Percentiles rank a stretch among this genome's conserved stretches.
Conservation (phyloP, 2,797 vertebrate genomes). For the Hoplostethus atlanticus region DNA sequence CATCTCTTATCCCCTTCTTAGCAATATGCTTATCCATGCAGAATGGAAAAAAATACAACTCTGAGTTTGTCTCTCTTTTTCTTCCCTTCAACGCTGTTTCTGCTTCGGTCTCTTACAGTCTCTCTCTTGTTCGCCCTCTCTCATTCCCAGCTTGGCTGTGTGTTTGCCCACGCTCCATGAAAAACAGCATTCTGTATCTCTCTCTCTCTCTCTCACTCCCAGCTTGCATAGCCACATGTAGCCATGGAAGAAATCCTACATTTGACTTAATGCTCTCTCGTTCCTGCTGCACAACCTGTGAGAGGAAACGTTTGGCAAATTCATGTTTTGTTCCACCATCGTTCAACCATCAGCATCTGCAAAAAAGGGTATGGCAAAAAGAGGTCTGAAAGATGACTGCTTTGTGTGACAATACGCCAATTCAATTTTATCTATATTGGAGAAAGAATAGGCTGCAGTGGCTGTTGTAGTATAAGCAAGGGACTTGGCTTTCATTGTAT, state of each 20-base stretch:
- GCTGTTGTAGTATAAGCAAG: not conserved
- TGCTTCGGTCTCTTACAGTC: not conserved
- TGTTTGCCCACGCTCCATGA: not conserved
- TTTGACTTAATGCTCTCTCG: not conserved
- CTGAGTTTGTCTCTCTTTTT: not conserved
- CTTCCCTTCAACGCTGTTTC: not conserved
- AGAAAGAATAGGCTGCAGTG: not conserved
- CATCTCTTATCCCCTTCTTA: too few species aligned
- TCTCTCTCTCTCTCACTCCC: too few species aligned
- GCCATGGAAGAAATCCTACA: not conserved
- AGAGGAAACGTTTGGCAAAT: not conserved
- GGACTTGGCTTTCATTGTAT: not conserved
- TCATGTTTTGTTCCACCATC: not conserved
- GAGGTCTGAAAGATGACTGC: not conserved
- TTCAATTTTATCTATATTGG: not conserved
- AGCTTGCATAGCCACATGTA: not conserved
- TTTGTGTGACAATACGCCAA: not conserved
- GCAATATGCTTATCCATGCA: not conserved
- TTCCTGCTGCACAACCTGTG: not conserved
- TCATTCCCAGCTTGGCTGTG: not conserved
- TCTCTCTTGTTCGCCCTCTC: not conserved
- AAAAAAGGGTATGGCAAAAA: not conserved
- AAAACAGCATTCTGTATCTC: not conserved
- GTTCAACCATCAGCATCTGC: not conserved
- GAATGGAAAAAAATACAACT: not conserved